Conservation (phyloP, 2,113 vertebrate genomes). For the Urocolius indicus region DNA sequence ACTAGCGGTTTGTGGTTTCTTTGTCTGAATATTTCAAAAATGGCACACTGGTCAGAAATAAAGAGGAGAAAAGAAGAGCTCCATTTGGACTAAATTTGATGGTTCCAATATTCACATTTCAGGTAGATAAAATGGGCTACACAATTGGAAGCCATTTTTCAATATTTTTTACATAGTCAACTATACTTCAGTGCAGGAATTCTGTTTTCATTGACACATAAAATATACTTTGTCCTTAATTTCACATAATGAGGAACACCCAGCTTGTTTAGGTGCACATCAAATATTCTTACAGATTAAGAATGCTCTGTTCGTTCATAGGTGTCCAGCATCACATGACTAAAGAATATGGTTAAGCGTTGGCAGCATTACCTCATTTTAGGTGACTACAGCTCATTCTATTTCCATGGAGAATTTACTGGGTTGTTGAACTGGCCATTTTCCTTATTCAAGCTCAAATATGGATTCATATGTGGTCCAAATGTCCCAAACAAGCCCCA, state of each 20-base stretch:
- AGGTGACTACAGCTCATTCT: neutral
- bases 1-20: conserved; percentile 83
- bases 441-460: neutral
- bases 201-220: conserved; percentile 52
- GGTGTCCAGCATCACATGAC: neutral
- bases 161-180: conserved; percentile 27
- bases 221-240: conserved; percentile 37
- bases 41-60: conserved; percentile 83
- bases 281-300: neutral
- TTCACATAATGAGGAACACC: neutral
- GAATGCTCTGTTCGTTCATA: neutral
- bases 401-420: neutral
- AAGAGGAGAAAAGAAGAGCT: conserved; percentile 75
- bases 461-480: neutral
- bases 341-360: neutral
- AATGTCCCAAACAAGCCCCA: neutral
- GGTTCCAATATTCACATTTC: conserved; percentile 46
- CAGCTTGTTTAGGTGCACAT: neutral
- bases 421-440: neutral
- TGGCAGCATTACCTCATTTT: neutral
- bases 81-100: neutral
- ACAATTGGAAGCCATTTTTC: neutral
- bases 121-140: conserved; percentile 35
- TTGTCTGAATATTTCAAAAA: conserved; percentile 85
- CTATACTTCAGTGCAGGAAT: conserved; percentile 53